Conservation (phyloP, 2,113 vertebrate species). For the Albula glossodonta region DNA sequence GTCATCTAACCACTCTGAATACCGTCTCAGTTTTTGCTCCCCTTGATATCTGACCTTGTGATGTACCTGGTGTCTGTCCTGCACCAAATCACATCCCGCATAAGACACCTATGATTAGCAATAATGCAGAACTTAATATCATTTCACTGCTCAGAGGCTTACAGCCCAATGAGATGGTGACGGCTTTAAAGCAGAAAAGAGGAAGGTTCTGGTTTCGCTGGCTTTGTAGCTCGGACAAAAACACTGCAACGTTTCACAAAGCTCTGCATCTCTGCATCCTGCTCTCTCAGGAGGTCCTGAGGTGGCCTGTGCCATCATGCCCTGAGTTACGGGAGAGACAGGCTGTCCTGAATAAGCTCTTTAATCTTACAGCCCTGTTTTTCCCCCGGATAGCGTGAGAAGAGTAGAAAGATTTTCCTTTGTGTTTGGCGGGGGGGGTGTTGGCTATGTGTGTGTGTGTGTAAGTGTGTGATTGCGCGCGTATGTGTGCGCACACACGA, state of each 20-base stretch:
- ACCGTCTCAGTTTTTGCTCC: neutral
- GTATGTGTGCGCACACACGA: neutral
- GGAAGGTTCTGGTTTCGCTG: neutral
- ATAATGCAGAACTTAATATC: neutral
- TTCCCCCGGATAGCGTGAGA: constrained; percentile 28
- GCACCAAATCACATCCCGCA: neutral
- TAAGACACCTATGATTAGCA: neutral
- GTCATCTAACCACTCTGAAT: neutral
- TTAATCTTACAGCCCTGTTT: constrained; percentile 23
- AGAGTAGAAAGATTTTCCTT: neutral
- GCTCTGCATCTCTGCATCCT: too few relatives aligned
- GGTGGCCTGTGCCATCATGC: neutral
- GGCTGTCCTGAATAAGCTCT: constrained; percentile 39
- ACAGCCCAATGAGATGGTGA: neutral
- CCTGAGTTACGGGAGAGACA: constrained; percentile 11
- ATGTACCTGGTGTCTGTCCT: neutral
- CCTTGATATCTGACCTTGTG: neutral
- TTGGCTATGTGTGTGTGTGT: neutral
- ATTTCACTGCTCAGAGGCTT: neutral
- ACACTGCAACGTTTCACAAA: neutral
- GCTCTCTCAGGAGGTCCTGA: neutral
- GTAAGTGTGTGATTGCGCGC: neutral
- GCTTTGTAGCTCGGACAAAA: neutral
- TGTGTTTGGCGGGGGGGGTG: neutral
- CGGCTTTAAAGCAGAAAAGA: neutral